Evolutionary conservation across 2,888 invertebrate species (phyloP).

Genomic region (Stenurella melanura): DNA sequence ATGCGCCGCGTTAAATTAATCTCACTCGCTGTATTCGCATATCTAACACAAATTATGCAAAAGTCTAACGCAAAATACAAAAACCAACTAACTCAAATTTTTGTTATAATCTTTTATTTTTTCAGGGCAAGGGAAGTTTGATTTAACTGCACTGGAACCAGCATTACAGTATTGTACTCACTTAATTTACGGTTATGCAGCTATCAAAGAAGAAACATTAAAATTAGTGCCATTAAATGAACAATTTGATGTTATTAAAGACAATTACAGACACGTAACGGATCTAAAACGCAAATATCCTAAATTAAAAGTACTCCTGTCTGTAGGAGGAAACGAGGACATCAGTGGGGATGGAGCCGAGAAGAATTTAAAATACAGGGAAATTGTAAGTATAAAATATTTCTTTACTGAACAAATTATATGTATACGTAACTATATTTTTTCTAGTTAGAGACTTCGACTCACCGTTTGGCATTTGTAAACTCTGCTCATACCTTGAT

Average conservation of each 20-base stretch:
- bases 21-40: no score
- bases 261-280: conserved; percentile 83
- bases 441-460: conserved; percentile 81
- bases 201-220: conserved; percentile 82
- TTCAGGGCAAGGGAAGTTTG: conserved; percentile 87
- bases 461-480: conserved; percentile 84
- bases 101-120: conserved; percentile 51
- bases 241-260: conserved; percentile 84
- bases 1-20: no score
- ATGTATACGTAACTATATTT: not conserved
- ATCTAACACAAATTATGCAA: no score
- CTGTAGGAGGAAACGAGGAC: conserved; percentile 87
- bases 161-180: conserved; percentile 88
- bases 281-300: conserved; percentile 83
- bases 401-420: not conserved
- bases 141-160: conserved; percentile 81
- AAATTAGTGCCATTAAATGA: conserved; percentile 84
- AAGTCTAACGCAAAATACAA: no score
- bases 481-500: conserved; percentile 84
- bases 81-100: no score
- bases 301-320: conserved; percentile 82
- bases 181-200: conserved; percentile 87
- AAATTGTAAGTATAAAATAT: conserved; percentile 75
- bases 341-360: conserved; percentile 74
- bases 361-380: conserved; percentile 81